phyloP scores from a whole-genome alignment of 1,140 invertebrate genomes.

The Drosophila melanica region DNA sequence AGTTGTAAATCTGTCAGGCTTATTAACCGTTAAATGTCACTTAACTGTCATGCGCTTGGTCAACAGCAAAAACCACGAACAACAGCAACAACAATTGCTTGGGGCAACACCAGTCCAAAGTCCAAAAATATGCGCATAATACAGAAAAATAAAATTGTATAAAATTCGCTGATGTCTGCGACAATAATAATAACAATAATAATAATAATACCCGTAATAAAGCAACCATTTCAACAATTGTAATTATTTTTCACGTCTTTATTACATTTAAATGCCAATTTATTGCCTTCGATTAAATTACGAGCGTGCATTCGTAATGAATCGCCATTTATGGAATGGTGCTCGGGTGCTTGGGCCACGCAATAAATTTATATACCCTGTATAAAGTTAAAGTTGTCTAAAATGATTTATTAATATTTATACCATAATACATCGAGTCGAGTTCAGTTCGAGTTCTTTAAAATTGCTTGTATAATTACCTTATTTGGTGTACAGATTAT shows the following conservation, averaged over 20 bases:
- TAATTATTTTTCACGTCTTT: constrained; percentile 80
- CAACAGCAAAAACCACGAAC: constrained; percentile 26
- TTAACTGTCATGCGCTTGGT: constrained; percentile 74
- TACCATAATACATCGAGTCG: too few relatives aligned
- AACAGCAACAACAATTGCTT: constrained; percentile 32
- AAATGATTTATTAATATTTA: not conserved
- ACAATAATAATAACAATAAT: constrained; percentile 54
- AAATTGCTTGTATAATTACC: too few relatives aligned
- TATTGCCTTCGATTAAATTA: constrained; percentile 81
- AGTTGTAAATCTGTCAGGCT: constrained; percentile 83
- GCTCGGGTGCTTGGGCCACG: not conserved
- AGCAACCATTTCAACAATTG: constrained; percentile 50
- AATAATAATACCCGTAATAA: constrained; percentile 47
- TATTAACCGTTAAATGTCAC: constrained; percentile 83
- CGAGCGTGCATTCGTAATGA: constrained; percentile 47
- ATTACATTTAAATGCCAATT: constrained; percentile 83
- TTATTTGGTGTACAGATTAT: too few relatives aligned
- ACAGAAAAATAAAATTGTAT: constrained; percentile 59
- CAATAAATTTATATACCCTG: constrained; percentile 31
- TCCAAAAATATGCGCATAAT: constrained; percentile 79
- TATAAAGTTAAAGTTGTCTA: not conserved
- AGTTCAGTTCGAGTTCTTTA: too few relatives aligned
- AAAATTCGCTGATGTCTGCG: constrained; percentile 48
- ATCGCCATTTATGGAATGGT: constrained; percentile 26
- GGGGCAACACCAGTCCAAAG: constrained; percentile 30